Percentiles rank a stretch among this genome's conserved stretches.
These are phyloP conservation scores for Phoenoteleia sp. DNA, from an alignment of 2,888 invertebrate species.

Conservation along the genomic window DNA sequence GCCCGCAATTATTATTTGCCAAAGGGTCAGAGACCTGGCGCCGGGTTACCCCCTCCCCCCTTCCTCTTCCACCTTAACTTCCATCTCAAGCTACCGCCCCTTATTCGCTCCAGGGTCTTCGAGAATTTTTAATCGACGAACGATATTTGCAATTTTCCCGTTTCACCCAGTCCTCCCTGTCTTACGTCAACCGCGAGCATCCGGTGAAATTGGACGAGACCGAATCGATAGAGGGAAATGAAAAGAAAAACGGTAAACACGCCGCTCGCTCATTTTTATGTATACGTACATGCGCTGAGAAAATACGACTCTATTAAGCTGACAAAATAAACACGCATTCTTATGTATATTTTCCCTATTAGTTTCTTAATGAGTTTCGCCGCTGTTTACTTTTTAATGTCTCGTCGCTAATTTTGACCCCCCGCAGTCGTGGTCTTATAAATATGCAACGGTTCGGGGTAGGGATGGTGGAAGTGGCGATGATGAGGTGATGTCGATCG, in stretches of 20 bases:
- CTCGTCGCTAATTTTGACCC: conserved; percentile 51
- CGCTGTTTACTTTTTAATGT: conserved; percentile 49
- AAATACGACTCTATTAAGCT: conserved; percentile 46
- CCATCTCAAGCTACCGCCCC: conserved; percentile 51
- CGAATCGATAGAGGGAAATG: conserved; percentile 68
- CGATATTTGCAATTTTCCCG: conserved; percentile 78
- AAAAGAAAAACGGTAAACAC: conserved; percentile 68
- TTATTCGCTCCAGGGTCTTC: conserved; percentile 69
- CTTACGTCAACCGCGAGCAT: conserved; percentile 72
- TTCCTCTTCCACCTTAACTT: conserved; percentile 42
- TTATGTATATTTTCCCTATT: conserved; percentile 59
- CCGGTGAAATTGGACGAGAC: conserved; percentile 73
- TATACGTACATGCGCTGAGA: conserved; percentile 37
- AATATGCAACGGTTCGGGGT: conserved; percentile 22
- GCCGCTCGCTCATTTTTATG: conserved; percentile 60
- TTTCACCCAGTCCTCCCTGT: conserved; percentile 71
- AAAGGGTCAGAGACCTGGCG: conserved; percentile 80
- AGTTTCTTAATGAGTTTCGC: conserved; percentile 54
- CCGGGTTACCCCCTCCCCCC: conserved; percentile 57
- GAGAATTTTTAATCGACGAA: conserved; percentile 79
- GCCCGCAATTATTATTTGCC: conserved; percentile 82
- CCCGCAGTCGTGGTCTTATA: conserved; percentile 17
- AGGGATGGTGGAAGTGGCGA: conserved; percentile 7
- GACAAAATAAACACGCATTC: conserved; percentile 57
- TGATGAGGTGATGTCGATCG: conserved; percentile 43